Conservation (phyloP, 2,113 vertebrate genomes). For the Peromyscus polionotus region DNA sequence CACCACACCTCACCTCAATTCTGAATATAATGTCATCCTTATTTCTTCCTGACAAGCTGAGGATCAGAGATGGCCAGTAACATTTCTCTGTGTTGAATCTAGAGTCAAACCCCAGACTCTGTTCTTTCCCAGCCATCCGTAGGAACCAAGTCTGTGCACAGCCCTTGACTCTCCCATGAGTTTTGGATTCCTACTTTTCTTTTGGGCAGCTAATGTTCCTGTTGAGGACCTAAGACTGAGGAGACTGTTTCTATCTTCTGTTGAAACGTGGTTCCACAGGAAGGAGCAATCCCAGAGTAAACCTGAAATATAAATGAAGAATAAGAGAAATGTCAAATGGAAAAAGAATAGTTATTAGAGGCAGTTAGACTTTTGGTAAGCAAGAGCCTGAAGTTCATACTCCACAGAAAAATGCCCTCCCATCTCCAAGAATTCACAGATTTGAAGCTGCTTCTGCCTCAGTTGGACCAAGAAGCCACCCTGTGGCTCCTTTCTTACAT, state of each 20-base stretch:
- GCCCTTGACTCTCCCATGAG: too few species aligned
- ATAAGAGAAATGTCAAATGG: not conserved
- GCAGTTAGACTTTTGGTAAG: not conserved
- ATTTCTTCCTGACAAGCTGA: not conserved
- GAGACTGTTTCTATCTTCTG: not conserved
- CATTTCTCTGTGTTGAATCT: not conserved
- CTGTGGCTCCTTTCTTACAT: not conserved
- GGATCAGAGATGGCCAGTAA: not conserved
- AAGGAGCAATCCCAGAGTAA: not conserved
- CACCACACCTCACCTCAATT: not conserved
- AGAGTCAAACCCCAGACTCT: not conserved
- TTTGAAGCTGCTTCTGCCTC: not conserved
- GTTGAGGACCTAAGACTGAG: not conserved
- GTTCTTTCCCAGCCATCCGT: not conserved
- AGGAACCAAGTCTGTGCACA: not conserved
- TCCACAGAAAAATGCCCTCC: fast-evolving
- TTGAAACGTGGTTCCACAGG: not conserved
- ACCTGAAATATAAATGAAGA: not conserved
- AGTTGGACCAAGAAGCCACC: not conserved
- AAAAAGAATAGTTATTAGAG: not conserved
- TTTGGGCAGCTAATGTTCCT: not conserved
- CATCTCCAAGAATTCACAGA: fast-evolving
- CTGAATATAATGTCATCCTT: not conserved
- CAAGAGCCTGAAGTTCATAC: fast-evolving
- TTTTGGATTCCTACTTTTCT: not conserved